Conservation (phyloP, 2,888 invertebrate genomes). For the Phengaris alcon region DNA sequence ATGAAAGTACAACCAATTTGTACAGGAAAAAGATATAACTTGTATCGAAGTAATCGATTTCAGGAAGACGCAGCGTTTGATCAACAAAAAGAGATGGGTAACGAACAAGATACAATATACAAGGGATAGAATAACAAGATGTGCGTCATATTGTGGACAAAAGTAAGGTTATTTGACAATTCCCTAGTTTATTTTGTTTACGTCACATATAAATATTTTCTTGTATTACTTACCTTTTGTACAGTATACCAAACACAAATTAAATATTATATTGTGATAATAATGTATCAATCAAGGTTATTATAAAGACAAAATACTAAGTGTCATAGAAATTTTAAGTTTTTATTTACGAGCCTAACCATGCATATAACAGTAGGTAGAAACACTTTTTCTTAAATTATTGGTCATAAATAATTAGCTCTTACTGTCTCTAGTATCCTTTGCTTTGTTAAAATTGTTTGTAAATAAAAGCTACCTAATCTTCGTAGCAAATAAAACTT, state of each 20-base stretch:
- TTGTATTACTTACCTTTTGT: too few relatives aligned
- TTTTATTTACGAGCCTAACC: too few relatives aligned
- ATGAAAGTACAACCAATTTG: slow-evolving; percentile 14
- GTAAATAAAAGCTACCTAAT: slow-evolving; percentile 1
- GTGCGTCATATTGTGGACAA: background rate
- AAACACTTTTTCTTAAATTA: too few relatives aligned
- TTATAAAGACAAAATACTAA: too few relatives aligned
- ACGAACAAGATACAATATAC: slow-evolving; percentile 3
- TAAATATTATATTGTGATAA: too few relatives aligned
- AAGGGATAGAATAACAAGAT: slow-evolving; percentile 12
- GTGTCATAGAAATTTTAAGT: too few relatives aligned
- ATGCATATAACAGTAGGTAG: too few relatives aligned
- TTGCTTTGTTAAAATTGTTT: background rate
- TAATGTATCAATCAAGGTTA: too few relatives aligned
- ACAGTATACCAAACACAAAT: too few relatives aligned
- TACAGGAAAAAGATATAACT: slow-evolving; percentile 2
- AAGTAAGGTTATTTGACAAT: background rate
- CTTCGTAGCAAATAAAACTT: slow-evolving; percentile 2
- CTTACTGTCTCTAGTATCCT: background rate
- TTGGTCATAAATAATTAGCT: too few relatives aligned
- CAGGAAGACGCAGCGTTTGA: slow-evolving; percentile 7
- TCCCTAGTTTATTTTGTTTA: background rate
- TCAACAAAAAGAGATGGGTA: slow-evolving; percentile 10
- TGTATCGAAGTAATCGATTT: background rate
- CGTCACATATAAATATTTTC: background rate